phyloP scores from a whole-genome alignment of 2,113 vertebrate genomes.

The Oplegnathus fasciatus region DNA sequence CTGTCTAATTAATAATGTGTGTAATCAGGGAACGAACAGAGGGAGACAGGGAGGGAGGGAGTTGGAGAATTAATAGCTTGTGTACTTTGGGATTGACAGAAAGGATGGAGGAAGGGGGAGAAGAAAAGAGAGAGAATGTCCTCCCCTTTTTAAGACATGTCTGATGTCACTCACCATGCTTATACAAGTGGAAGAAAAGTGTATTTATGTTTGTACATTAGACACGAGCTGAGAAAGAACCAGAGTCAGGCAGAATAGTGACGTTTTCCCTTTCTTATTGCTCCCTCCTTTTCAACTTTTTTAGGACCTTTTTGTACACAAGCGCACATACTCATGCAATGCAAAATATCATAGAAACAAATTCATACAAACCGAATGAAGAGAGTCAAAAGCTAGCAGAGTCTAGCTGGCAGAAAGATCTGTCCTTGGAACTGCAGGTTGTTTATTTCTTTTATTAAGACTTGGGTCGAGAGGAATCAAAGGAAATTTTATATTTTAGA shows the following conservation, averaged over 20 bases:
- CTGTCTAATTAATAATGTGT: constrained; percentile 64
- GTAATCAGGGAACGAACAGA: constrained; percentile 51
- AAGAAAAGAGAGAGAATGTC: neutral
- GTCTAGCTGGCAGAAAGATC: neutral
- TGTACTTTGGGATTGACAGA: constrained; percentile 47
- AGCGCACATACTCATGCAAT: neutral
- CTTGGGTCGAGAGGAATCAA: constrained; percentile 21
- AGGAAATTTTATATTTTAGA: constrained; percentile 27
- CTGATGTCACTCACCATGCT: neutral
- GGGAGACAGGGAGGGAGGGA: constrained; percentile 6
- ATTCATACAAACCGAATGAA: neutral
- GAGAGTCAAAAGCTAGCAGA: neutral
- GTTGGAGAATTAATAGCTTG: constrained; percentile 49
- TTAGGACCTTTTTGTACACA: neutral
- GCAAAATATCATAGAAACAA: neutral
- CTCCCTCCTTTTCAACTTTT: neutral
- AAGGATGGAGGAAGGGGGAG: neutral
- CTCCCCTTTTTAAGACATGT: neutral
- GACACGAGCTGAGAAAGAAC: neutral
- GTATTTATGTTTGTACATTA: neutral
- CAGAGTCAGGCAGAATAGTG: neutral
- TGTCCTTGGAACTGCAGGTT: constrained; percentile 5
- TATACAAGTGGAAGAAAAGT: neutral
- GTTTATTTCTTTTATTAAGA: constrained; percentile 33
- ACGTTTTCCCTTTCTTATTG: neutral